Percentiles rank a stretch among this genome's conserved stretches.
These are phyloP conservation scores for Pyrocoelia pectoralis DNA, from an alignment of 2,888 invertebrate genomes.

Conservation along the genomic window DNA sequence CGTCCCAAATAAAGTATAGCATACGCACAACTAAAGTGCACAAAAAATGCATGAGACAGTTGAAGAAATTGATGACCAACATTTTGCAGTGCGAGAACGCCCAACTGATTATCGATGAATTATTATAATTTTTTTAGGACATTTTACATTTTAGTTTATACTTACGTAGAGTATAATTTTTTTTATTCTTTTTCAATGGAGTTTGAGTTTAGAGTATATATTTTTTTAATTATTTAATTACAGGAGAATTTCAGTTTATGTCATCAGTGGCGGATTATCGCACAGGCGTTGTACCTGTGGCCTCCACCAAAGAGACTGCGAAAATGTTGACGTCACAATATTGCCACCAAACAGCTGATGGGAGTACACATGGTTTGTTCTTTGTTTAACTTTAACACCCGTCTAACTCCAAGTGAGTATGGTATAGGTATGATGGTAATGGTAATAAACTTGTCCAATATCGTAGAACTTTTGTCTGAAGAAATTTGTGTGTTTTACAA, in stretches of 20 bases:
- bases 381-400: neutral
- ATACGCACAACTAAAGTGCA: constrained; percentile 68
- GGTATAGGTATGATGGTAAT: neutral
- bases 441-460: neutral
- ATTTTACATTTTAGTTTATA: too few relatives aligned
- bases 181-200: too few relatives aligned
- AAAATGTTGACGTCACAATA: constrained; percentile 1
- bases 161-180: too few relatives aligned
- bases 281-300: too few relatives aligned
- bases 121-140: constrained; percentile 9
- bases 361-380: neutral
- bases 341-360: neutral
- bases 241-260: too few relatives aligned
- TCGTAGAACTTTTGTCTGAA: neutral
- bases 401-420: too few relatives aligned
- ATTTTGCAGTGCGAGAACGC: constrained; percentile 69
- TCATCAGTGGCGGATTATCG: too few relatives aligned
- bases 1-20: constrained; percentile 73
- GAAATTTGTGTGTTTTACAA: neutral
- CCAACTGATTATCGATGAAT: constrained; percentile 62
- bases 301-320: neutral
- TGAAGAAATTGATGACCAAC: constrained; percentile 65
- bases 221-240: too few relatives aligned
- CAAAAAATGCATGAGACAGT: constrained; percentile 64
- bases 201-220: too few relatives aligned